A percentile compares a stretch with the other conserved stretches of the same genome.
Conservation (phyloP, 1,140 invertebrate genomes). For the Acyrthosiphon pisum region DNA sequence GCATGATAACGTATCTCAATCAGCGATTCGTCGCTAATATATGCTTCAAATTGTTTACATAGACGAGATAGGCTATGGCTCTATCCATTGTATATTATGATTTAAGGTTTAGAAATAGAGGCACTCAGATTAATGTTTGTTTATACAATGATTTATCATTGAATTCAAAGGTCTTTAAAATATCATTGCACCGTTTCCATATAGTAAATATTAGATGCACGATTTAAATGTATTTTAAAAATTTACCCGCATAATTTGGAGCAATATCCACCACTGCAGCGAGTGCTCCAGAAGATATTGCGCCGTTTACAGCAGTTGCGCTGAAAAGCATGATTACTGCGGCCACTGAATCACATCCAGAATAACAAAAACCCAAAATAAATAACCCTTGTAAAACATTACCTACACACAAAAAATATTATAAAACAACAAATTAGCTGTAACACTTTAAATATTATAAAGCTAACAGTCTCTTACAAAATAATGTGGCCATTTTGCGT, state of each 20-base stretch:
- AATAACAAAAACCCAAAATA: conserved; percentile 69
- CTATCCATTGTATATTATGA: too few relatives aligned
- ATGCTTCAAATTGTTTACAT: too few relatives aligned
- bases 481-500: conserved; percentile 47
- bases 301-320: conserved; percentile 71
- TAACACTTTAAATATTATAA: not conserved
- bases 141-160: too few relatives aligned
- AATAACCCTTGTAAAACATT: conserved; percentile 60
- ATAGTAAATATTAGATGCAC: not conserved
- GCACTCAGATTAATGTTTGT: too few relatives aligned
- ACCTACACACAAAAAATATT: not conserved
- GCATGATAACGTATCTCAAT: too few relatives aligned
- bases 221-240: not conserved
- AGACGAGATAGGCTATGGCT: too few relatives aligned
- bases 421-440: not conserved
- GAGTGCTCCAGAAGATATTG: conserved; percentile 71
- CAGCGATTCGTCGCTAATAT: too few relatives aligned
- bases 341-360: conserved; percentile 69
- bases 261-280: conserved; percentile 72
- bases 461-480: conserved; percentile 24
- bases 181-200: not conserved
- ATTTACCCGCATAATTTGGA: conserved; percentile 72
- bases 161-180: too few relatives aligned
- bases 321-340: conserved; percentile 71
- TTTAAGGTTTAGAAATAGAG: too few relatives aligned